Evolutionary conservation across 2,888 invertebrate species (phyloP).

Genomic region (Lasioglossum oenotherae): DNA sequence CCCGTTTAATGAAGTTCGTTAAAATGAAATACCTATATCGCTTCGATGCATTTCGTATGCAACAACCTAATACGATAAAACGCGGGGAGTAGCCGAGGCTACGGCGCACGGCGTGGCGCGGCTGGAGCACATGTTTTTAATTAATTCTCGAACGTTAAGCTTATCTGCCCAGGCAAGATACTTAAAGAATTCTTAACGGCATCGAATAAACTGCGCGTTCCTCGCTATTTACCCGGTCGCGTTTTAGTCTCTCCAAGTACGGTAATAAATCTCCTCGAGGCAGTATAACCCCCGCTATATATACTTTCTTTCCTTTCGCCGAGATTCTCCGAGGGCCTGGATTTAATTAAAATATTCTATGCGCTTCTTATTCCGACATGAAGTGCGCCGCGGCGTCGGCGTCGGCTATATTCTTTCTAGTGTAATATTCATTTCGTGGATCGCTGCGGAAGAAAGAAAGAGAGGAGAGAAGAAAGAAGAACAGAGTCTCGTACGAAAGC

Average conservation of each 20-base stretch:
- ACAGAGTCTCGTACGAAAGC: not conserved
- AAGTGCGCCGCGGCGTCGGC: slow-evolving; percentile 26
- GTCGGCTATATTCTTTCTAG: slow-evolving; percentile 47
- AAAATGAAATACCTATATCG: not conserved
- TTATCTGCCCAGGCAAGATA: slow-evolving; percentile 23
- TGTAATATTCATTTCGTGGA: slow-evolving; percentile 53
- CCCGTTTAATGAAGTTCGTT: not conserved
- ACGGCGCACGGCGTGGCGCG: too few relatives aligned
- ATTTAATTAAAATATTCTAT: slow-evolving; percentile 71
- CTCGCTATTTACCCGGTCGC: slow-evolving; percentile 62
- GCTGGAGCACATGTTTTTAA: slow-evolving; percentile 48
- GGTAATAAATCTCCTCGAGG: slow-evolving; percentile 64
- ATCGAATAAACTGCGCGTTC: slow-evolving; percentile 52
- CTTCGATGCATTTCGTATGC: not conserved
- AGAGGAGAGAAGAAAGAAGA: not conserved
- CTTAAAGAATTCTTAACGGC: slow-evolving; percentile 64
- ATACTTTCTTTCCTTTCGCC: slow-evolving; percentile 57
- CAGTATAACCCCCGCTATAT: slow-evolving; percentile 45
- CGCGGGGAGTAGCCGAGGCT: not conserved
- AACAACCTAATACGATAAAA: not conserved
- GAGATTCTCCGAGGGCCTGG: slow-evolving; percentile 54
- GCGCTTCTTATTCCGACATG: slow-evolving; percentile 50
- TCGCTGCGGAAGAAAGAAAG: not conserved
- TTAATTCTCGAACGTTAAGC: slow-evolving; percentile 52
- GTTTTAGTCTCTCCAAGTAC: slow-evolving; percentile 47